Evolutionary conservation across 2,113 vertebrate species (phyloP), one percentile per base, ranked within the genome.

Genomic region (Heterochromis multidens): DNA sequence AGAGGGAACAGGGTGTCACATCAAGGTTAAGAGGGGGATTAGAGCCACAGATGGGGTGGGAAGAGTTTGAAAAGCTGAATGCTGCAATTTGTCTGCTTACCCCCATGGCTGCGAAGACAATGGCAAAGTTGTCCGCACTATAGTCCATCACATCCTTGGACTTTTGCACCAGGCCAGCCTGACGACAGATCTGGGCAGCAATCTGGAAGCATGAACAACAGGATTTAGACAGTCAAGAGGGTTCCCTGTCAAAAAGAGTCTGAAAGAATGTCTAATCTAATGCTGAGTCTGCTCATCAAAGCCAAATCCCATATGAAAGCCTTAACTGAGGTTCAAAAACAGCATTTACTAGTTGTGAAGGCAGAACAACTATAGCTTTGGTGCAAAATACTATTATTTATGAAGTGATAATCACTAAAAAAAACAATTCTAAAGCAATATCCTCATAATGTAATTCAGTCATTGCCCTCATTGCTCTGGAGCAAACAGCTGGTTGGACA

Each of bases 81-180:
- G n/a, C 23, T 57, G 59, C 23, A 6, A 25, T 79, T 81, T 37
- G 7, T 52, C 77, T 23, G 63, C 96, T 95, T 87, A 96, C 96
- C 91, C 96, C 96, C 96, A 97, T 97, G 77, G 96, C 96, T 46
- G 96, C 96, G 3, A 97, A 97, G 54, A 97, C 96, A 62, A 97
- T 97, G 82, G 96, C 96, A 80, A 97, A 97, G 95, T 97, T 97
- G 1, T 96, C 96, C 2, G 91, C 65, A 7, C 95, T 97, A 91
- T 97, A 97, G 93, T 97, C 96, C 95, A 96, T 95, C 76, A 97
- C 96, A 67, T 97, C 96, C 83, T 97, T 97, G 35, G 96, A 93
- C 85, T 97, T 97, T 91, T 97, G 91, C 72, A 97, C 96, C 57
- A 97, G 89, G 9, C 96, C 96, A 1, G 96, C 96, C 88, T 97